Conservation (phyloP, 2,113 vertebrate genomes). For the Rhinolophus sinicus region DNA sequence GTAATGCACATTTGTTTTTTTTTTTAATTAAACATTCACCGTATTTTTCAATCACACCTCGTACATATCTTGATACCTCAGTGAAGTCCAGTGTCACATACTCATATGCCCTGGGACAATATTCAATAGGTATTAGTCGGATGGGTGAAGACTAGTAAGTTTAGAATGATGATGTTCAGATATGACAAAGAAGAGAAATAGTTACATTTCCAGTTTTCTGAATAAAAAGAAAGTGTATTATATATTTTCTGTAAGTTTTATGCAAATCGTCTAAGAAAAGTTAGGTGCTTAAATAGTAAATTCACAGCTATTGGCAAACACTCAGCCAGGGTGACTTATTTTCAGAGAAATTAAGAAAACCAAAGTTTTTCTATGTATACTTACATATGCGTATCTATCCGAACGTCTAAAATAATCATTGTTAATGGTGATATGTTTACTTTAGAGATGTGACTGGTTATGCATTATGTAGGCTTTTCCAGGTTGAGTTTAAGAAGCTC, state of each 20-base stretch:
- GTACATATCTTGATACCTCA: not conserved
- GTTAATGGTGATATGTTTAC: not conserved
- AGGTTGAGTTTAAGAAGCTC: not conserved
- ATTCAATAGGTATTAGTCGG: not conserved
- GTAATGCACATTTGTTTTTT: no score
- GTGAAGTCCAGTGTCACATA: not conserved
- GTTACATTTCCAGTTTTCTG: not conserved
- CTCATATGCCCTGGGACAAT: fast-evolving
- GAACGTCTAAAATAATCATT: not conserved
- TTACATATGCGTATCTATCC: not conserved
- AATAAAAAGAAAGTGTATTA: not conserved
- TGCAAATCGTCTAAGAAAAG: not conserved
- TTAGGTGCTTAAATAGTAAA: not conserved
- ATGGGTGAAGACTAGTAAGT: not conserved
- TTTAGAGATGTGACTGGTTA: not conserved
- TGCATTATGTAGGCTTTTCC: not conserved
- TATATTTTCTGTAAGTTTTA: not conserved
- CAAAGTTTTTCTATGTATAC: not conserved
- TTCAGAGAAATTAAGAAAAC: conserved; percentile 32
- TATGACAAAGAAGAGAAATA: not conserved
- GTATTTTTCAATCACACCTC: no score
- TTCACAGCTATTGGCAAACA: not conserved
- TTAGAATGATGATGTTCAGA: not conserved
- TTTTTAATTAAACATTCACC: no score
- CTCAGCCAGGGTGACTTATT: not conserved